phyloP scores from a whole-genome alignment of 2,888 invertebrate species.

The Apocheima hispidaria region DNA sequence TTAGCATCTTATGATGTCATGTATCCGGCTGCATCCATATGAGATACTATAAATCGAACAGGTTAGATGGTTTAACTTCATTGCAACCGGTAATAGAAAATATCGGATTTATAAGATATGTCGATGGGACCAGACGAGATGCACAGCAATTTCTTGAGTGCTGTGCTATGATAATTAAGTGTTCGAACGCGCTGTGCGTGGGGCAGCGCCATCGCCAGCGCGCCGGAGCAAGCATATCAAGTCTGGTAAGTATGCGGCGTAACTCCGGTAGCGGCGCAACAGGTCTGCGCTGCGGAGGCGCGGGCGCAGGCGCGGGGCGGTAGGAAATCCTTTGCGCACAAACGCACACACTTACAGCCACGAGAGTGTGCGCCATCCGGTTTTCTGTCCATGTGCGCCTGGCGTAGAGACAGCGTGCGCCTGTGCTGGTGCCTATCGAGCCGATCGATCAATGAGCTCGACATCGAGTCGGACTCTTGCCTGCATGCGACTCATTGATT shows the following conservation, averaged over 20 bases:
- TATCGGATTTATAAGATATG: conserved; percentile 78
- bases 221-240: conserved; percentile 77
- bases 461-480: conserved; percentile 78
- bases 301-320: conserved; percentile 72
- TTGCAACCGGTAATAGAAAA: conserved; percentile 77
- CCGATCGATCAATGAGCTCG: conserved; percentile 86
- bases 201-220: conserved; percentile 52
- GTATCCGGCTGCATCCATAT: conserved; percentile 75
- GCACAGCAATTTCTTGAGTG: conserved; percentile 80
- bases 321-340: conserved; percentile 83
- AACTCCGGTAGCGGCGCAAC: conserved; percentile 86
- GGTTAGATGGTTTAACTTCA: conserved; percentile 71
- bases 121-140: conserved; percentile 76
- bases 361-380: conserved; percentile 81
- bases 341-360: conserved; percentile 63
- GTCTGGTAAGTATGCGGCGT: conserved; percentile 86
- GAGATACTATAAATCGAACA: conserved; percentile 74
- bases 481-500: conserved; percentile 86
- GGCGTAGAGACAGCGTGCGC: conserved; percentile 57
- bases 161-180: conserved; percentile 79
- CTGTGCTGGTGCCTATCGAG: conserved; percentile 74
- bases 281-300: conserved; percentile 81
- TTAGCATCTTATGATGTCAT: conserved; percentile 81
- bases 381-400: conserved; percentile 74
- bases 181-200: conserved; percentile 75